phyloP scores from a whole-genome alignment of 1,140 invertebrate genomes.

The Drosophila auraria region DNA sequence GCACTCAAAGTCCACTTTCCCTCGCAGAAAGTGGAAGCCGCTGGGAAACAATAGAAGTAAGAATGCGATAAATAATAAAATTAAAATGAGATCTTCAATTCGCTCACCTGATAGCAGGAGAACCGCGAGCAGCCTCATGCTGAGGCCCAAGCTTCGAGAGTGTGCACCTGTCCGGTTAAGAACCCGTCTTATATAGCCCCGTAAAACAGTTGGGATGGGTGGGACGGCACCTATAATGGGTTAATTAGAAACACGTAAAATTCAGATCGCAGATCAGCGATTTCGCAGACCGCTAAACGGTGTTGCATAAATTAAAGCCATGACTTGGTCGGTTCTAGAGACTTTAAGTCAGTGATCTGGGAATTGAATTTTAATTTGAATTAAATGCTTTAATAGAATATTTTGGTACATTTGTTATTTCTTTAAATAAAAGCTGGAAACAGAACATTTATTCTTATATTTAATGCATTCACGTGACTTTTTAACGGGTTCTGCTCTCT shows the following conservation, averaged over 20 bases:
- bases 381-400: neutral
- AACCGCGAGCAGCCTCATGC: slow-evolving; percentile 46
- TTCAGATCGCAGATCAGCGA: slow-evolving; percentile 30
- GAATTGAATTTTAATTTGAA: neutral
- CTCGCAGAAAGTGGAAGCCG: slow-evolving; percentile 14
- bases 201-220: slow-evolving; percentile 12
- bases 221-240: slow-evolving; percentile 39
- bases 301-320: slow-evolving; percentile 17
- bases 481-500: slow-evolving; percentile 12
- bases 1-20: slow-evolving; percentile 21
- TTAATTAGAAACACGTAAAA: slow-evolving; percentile 52
- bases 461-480: slow-evolving; percentile 12
- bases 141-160: slow-evolving; percentile 23
- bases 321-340: neutral
- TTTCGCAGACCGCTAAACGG: slow-evolving; percentile 8
- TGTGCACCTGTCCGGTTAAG: slow-evolving; percentile 18
- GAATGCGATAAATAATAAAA: neutral
- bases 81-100: neutral
- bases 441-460: neutral
- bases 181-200: slow-evolving; percentile 45
- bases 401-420: neutral
- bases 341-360: neutral
- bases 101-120: slow-evolving; percentile 40
- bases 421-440: neutral
- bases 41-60: slow-evolving; percentile 16